Conservation (phyloP, 2,797 vertebrate genomes). For the Pogoniulus pusillus region DNA sequence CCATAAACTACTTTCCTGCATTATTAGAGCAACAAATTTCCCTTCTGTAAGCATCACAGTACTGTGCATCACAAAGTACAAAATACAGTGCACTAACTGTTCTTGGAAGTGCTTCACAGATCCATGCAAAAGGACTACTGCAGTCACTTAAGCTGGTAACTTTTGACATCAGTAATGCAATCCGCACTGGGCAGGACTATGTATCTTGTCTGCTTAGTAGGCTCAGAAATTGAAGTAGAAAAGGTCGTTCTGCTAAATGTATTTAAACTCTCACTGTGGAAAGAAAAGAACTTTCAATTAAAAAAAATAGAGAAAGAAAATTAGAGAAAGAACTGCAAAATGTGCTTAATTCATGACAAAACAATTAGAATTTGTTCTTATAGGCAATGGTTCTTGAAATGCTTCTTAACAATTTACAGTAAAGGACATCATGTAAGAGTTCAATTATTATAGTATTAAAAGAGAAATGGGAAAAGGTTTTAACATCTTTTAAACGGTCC, state of each 20-base stretch:
- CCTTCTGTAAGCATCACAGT: background rate
- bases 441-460: background rate
- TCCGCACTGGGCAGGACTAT: background rate
- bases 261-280: background rate
- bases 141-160: background rate
- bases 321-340: background rate
- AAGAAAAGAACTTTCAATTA: background rate
- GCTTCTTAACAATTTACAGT: background rate
- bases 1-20: background rate
- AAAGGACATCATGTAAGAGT: background rate
- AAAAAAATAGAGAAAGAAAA: background rate
- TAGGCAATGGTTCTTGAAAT: background rate
- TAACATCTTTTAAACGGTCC: background rate
- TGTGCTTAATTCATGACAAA: background rate
- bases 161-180: conserved; percentile 14
- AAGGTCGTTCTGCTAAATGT: background rate
- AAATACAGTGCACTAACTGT: background rate
- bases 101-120: background rate
- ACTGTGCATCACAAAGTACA: background rate
- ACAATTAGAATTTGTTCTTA: background rate
- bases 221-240: background rate
- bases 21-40: background rate
- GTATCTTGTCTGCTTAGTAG: background rate
- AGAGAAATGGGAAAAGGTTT: background rate
- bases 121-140: background rate